Percentiles rank a stretch among this genome's conserved stretches.
Conservation (phyloP, 2,797 vertebrate genomes). For the Pangasius sanitwongsei region DNA sequence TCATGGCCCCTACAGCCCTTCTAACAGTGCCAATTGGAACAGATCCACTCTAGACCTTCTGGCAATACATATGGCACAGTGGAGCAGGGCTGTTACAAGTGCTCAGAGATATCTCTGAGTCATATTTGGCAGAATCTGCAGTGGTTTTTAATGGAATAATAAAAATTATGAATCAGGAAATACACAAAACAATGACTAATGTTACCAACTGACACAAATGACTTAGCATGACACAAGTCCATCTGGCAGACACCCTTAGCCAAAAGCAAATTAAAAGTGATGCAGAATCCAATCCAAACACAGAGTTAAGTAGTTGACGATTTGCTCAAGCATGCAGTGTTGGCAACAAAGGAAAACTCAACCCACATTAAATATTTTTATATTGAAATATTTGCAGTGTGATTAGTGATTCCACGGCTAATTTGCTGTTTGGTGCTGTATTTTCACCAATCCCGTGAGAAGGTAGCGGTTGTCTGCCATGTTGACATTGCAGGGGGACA, state of each 20-base stretch:
- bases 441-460: not conserved
- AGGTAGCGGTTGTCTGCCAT: not conserved
- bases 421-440: not conserved
- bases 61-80: slow-evolving; percentile 12
- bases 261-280: not conserved
- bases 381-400: not conserved
- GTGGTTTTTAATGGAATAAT: not conserved
- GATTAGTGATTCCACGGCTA: not conserved
- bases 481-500: not conserved
- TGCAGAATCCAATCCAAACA: not conserved
- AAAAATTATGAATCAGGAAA: not conserved
- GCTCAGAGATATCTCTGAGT: not conserved
- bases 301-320: not conserved
- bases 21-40: slow-evolving; percentile 24
- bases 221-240: not conserved
- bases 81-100: not conserved
- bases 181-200: not conserved
- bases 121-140: not conserved
- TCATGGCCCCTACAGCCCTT: not conserved
- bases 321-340: not conserved
- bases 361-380: not conserved
- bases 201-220: not conserved
- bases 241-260: not conserved
- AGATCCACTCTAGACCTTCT: slow-evolving; percentile 20
- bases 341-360: not conserved